phyloP scores from a whole-genome alignment of 2,797 vertebrate genomes.

The Saxicola maurus region DNA sequence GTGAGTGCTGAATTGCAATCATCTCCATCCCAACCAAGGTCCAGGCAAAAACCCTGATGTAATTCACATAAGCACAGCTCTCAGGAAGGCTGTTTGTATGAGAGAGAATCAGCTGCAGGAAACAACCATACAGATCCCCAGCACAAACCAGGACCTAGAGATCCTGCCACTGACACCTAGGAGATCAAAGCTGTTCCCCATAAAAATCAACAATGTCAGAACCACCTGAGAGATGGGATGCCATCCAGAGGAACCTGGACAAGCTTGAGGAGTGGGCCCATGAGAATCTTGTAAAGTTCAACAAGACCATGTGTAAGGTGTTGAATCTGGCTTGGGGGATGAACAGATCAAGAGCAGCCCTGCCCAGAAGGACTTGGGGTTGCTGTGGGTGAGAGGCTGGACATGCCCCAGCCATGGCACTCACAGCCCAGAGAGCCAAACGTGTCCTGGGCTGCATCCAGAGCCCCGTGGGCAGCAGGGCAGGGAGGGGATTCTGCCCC shows the following conservation, averaged over 20 bases:
- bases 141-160: background rate
- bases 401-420: background rate
- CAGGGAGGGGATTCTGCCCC: too few relatives aligned
- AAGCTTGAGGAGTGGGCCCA: background rate
- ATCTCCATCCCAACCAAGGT: background rate
- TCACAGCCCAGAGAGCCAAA: background rate
- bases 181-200: background rate
- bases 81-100: background rate
- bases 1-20: background rate
- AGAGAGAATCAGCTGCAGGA: background rate
- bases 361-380: background rate
- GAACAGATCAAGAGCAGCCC: background rate
- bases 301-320: background rate
- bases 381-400: background rate
- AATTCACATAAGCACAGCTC: accelerated
- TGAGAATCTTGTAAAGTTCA: background rate
- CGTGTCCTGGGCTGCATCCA: too few relatives aligned
- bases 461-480: too few relatives aligned
- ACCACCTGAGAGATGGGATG: accelerated
- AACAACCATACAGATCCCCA: background rate
- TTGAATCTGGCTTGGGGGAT: background rate
- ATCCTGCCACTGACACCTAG: background rate
- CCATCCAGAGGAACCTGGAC: background rate
- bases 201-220: background rate
- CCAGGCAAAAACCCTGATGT: accelerated